Base-by-base conservation (phyloP, 2,113 vertebrate species). In the Isurus oxyrinchus region DNA sequence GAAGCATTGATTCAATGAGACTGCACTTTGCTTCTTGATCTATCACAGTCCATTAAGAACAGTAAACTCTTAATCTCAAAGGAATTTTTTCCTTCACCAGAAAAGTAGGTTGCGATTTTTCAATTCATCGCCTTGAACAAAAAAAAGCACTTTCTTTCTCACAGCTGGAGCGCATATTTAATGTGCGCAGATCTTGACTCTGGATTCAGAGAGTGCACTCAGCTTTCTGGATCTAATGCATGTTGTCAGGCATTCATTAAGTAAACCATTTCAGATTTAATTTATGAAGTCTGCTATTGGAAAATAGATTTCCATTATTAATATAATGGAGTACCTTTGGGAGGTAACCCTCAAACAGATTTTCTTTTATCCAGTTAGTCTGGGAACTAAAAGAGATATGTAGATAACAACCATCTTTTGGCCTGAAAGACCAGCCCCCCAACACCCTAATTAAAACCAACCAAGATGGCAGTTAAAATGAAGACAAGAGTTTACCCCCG, bases 221-320 rank as follows among this genome's bases (percentile, higher is more conserved):
- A 93, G 31, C 57, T 61, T 61, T 5, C 57, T 61, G 88, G 13
- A 93, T 93, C 88, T 93, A 93, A 93, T 93, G 31, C 35, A 93
- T 59, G 55, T 93, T 93, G 88, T 59, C 88, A 93, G 55, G 13
- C 57, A 93, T 59, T 93, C 57, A 59, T 93, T 61, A 61, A 93
- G 57, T 61, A 93, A 93, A 93, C 31, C 55, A 93, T 59, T 61
- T 93, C 57, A n/a, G 57, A 59, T n/a, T 59, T 59, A 61, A 93
- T 93, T 93, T 93, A 93, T 93, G 57, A 93, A n/a, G 88, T 93
- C 88, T 61, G 27, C 55, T 61, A 35, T 93, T 93, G 55, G 31
- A 93, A 93, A 57, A 57, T 90, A 31, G 5, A 90, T 90, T 90
- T 90, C 87, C 11, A 57, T 90, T 90, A 57, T 90, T 90, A 90